Conservation (phyloP, 2,888 invertebrate genomes). For the Eumacrocentrus americanus region DNA sequence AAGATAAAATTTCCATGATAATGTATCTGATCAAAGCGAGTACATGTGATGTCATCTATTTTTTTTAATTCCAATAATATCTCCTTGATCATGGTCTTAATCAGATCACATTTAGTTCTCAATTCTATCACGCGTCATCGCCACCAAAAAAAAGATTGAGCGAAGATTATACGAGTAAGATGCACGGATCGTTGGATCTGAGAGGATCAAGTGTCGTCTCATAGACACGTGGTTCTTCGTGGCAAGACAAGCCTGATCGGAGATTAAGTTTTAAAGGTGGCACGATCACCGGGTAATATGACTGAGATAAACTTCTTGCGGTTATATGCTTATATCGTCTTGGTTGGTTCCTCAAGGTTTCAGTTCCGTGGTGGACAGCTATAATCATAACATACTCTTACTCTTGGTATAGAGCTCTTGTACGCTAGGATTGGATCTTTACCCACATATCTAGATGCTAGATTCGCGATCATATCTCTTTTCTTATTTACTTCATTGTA, state of each 20-base stretch:
- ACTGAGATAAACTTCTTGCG: neutral
- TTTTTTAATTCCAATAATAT: too few species aligned
- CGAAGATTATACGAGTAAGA: neutral
- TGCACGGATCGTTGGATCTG: neutral
- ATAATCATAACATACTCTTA: neutral
- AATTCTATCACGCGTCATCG: neutral
- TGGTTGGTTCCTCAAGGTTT: neutral
- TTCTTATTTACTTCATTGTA: too few species aligned
- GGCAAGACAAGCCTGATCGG: neutral
- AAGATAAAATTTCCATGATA: too few species aligned
- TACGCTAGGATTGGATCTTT: too few species aligned
- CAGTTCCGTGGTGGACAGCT: neutral
- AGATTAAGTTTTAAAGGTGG: neutral
- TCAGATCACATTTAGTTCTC: neutral
- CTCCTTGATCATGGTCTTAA: neutral
- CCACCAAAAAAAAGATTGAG: neutral
- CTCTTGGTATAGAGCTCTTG: too few species aligned
- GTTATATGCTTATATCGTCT: neutral
- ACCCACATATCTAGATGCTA: too few species aligned
- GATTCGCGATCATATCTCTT: too few species aligned
- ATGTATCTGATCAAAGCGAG: too few species aligned
- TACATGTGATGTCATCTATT: too few species aligned
- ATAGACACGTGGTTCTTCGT: neutral
- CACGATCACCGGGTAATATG: neutral
- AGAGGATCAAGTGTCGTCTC: constrained; percentile 5